Percentiles rank a stretch among this genome's conserved stretches.
Evolutionary conservation across 2,888 invertebrate genomes (phyloP).

Genomic region (Pimpla rufipes): DNA sequence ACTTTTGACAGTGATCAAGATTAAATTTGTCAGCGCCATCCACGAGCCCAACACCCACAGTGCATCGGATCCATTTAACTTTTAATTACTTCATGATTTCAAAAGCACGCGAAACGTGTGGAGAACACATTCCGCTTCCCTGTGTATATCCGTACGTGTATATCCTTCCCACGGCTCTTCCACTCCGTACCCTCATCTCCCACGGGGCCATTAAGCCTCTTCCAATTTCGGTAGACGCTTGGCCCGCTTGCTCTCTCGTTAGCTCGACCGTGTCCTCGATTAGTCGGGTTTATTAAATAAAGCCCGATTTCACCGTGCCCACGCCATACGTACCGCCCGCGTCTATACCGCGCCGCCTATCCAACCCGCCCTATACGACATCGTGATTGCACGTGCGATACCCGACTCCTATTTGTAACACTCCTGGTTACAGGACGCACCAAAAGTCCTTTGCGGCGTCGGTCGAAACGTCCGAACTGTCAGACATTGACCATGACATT

Average conservation of each 20-base stretch:
- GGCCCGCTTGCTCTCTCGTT: conserved; percentile 55
- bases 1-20: neutral
- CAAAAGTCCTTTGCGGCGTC: neutral
- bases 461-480: neutral
- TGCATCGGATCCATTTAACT: conserved; percentile 19
- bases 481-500: neutral
- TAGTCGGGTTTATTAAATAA: conserved; percentile 76
- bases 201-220: conserved; percentile 66
- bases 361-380: neutral
- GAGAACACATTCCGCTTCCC: conserved; percentile 3
- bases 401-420: conserved; percentile 20
- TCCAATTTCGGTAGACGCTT: conserved; percentile 66
- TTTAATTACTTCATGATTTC: conserved; percentile 45
- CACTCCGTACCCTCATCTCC: conserved; percentile 42
- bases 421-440: neutral
- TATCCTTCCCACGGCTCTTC: conserved; percentile 26
- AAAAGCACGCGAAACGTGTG: conserved; percentile 29
- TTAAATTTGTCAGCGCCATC: neutral
- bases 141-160: conserved; percentile 13
- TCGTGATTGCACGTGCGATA: conserved; percentile 55
- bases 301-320: conserved; percentile 70
- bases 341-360: conserved; percentile 1
- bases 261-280: conserved; percentile 64
- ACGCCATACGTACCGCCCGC: conserved; percentile 37
- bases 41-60: neutral